These are phyloP conservation scores for Odontamblyopus rebecca DNA, from an alignment of 2,797 vertebrate species.

Conservation along the genomic window DNA sequence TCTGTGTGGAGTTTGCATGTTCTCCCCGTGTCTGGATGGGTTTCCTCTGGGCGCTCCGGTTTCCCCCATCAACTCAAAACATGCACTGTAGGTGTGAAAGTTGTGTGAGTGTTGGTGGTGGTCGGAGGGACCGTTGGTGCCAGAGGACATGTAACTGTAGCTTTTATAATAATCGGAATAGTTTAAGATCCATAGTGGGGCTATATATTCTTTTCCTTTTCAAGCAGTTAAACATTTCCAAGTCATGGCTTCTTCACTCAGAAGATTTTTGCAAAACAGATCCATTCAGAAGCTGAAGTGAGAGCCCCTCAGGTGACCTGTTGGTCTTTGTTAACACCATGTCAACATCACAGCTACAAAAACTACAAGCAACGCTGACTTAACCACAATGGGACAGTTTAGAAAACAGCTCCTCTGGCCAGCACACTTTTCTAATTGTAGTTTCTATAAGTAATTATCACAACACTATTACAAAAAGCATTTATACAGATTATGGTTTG, in stretches of 20 bases:
- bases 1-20: too few species aligned
- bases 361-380: slow-evolving; percentile 36
- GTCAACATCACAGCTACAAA: slow-evolving; percentile 26
- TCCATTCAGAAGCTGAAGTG: slow-evolving; percentile 8
- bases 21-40: too few species aligned
- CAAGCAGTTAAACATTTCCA: slow-evolving; percentile 37
- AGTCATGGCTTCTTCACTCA: slow-evolving; percentile 6
- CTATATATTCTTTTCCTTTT: slow-evolving; percentile 30
- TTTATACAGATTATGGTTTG: not conserved
- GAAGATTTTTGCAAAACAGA: slow-evolving; percentile 4
- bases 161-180: slow-evolving; percentile 4
- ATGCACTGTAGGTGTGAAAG: too few species aligned
- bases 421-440: slow-evolving; percentile 18
- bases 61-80: too few species aligned
- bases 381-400: slow-evolving; percentile 55
- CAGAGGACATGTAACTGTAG: too few species aligned
- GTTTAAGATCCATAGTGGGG: not conserved
- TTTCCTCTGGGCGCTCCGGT: too few species aligned
- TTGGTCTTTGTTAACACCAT: slow-evolving; percentile 20
- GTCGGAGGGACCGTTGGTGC: too few species aligned
- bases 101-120: too few species aligned
- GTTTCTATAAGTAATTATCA: slow-evolving; percentile 27
- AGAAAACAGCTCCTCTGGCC: slow-evolving; percentile 25
- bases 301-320: slow-evolving; percentile 41
- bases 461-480: slow-evolving; percentile 15